Conservation (phyloP, 2,888 invertebrate genomes). For the Ochropacha duplaris region DNA sequence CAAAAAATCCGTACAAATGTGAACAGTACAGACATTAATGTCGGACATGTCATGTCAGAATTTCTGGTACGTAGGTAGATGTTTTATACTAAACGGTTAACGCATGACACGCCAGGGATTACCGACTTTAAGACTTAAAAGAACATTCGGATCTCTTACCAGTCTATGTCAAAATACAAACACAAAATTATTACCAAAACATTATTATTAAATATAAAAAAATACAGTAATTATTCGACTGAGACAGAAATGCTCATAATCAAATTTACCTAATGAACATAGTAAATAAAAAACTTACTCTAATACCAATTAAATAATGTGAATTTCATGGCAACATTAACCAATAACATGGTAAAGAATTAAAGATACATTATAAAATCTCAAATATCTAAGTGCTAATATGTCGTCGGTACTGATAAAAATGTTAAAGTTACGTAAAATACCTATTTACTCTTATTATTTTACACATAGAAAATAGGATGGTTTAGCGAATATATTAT, state of each 20-base stretch:
- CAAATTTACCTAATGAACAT: background rate
- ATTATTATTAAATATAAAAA: conserved; percentile 5
- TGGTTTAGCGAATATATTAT: too few species aligned
- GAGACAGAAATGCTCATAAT: background rate
- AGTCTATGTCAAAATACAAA: too few species aligned
- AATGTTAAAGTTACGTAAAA: background rate
- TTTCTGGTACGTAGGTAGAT: too few species aligned
- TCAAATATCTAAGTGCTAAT: background rate
- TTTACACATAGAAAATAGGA: too few species aligned
- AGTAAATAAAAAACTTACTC: background rate
- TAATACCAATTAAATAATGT: background rate
- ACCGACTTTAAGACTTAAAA: too few species aligned
- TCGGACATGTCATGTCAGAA: too few species aligned
- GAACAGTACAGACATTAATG: too few species aligned
- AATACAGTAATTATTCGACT: background rate
- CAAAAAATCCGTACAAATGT: too few species aligned
- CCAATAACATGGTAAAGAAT: background rate
- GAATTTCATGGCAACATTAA: conserved; percentile 13
- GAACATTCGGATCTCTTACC: too few species aligned
- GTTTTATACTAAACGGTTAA: too few species aligned
- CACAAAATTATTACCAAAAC: background rate
- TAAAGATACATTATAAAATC: background rate
- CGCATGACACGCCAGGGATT: too few species aligned
- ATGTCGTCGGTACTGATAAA: background rate
- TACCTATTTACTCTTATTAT: too few species aligned